A percentile compares a stretch with the other conserved stretches of the same genome.
These are phyloP conservation scores for Pygocentrus nattereri DNA, from an alignment of 2,797 vertebrate species.

Conservation along the genomic window DNA sequence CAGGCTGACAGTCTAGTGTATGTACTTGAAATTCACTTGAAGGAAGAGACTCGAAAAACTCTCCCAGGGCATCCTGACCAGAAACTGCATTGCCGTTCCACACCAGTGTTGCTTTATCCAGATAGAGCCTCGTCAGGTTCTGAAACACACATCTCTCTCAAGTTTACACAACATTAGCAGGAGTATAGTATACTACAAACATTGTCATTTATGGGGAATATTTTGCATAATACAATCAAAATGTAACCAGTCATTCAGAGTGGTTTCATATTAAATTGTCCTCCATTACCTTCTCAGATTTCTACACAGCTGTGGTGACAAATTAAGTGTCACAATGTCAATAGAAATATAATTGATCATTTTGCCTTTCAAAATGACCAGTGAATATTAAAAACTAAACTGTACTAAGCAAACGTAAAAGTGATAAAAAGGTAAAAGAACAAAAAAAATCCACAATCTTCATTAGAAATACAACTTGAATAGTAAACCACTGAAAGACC, in stretches of 20 bases:
- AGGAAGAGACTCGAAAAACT: slow-evolving; percentile 96
- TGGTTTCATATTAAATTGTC: no score
- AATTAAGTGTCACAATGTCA: no score
- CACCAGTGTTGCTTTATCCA: slow-evolving; percentile 93
- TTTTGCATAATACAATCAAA: background rate
- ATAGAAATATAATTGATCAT: no score
- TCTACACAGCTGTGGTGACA: no score
- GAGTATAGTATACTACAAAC: background rate
- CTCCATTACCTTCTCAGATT: no score
- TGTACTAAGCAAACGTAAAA: no score
- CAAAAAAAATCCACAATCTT: no score
- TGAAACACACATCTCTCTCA: slow-evolving; percentile 56
- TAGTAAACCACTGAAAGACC: no score
- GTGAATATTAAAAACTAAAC: no score
- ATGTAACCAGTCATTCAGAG: background rate
- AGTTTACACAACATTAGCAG: background rate
- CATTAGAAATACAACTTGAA: no score
- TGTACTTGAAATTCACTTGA: slow-evolving; percentile 95
- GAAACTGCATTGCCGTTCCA: slow-evolving; percentile 96
- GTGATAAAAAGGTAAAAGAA: no score
- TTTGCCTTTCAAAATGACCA: no score
- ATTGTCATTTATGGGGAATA: background rate
- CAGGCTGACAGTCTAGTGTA: slow-evolving; percentile 94
- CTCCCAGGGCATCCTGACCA: slow-evolving; percentile 87
- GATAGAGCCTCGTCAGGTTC: slow-evolving; percentile 91